Base-by-base conservation (phyloP, 2,797 vertebrate genomes). In the Rhabdomys pumilio region DNA sequence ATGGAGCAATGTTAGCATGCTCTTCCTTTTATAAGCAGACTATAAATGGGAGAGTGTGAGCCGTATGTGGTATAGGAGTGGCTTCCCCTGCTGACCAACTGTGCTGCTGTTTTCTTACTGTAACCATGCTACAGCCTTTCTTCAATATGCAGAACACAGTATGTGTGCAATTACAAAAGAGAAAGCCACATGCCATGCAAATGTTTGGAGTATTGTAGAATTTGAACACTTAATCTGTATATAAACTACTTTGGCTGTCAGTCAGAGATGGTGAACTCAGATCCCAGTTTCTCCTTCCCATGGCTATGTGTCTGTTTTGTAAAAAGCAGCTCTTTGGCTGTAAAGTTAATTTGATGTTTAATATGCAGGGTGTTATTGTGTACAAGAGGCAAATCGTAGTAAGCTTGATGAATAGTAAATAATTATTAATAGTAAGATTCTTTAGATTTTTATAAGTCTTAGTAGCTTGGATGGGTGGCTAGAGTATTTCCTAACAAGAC, bases 1-100 rank as follows among this genome's bases (percentile, higher is more conserved):
- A 94, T 38, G 0, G 88, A 96, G 97, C 89, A 65, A 97, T 96
- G 83, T 81, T 95, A 61, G 38, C 86, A 97, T 95, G 86, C 81
- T 97, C n/a, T 19, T 91, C 73, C 92, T 34, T 72, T 84, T 14
- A 10, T 75, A 34, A 76, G 59, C 17, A 73, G 34, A 75, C 67
- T 89, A 77, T 69, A 53, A 69, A 76, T 31, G 1, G 65, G 77
- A 50, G 22, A 14, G 14, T 93, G 14, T 44, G 90, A 86, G 87
- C 69, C 3, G 31, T 92, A 26, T 72, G 47, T 77, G 47, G 80
- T n/a, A 55, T 24, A 89, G 38, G 94, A 93, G 82, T 85, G 65
- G 94, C 38, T 44, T 63, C 94, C 91, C 1, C 29, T 92, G 59
- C 57, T 76, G 57, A 94, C 96, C 95, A 82, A 10, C 41, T 96